Conservation (phyloP, 2,113 vertebrate species). For the Spea multiplicata region DNA sequence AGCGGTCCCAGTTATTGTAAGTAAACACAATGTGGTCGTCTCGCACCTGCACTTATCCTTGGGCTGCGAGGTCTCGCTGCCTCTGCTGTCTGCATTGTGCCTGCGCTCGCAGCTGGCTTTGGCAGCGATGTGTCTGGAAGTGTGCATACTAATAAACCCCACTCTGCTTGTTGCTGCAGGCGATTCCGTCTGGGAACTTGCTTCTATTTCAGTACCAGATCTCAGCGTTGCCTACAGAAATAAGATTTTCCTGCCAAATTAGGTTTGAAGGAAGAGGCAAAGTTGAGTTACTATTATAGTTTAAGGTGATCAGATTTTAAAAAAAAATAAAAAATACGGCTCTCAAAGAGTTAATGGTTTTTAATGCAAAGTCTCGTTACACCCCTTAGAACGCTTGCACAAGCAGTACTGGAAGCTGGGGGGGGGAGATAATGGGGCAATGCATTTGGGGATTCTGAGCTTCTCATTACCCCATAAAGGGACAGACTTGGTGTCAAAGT, state of each 20-base stretch:
- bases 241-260: neutral
- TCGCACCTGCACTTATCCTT: neutral
- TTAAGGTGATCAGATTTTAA: too few relatives aligned
- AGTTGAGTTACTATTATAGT: neutral
- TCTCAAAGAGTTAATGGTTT: too few relatives aligned
- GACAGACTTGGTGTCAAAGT: too few relatives aligned
- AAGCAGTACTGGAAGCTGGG: too few relatives aligned
- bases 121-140: neutral
- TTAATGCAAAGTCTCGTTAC: too few relatives aligned
- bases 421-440: too few relatives aligned
- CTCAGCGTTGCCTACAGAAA: neutral
- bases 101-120: neutral
- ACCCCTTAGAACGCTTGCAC: too few relatives aligned
- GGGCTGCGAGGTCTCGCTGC: neutral
- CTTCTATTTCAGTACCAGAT: neutral
- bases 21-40: neutral
- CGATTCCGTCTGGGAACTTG: neutral
- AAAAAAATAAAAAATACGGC: too few relatives aligned
- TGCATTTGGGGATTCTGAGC: too few relatives aligned
- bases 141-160: neutral
- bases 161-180: neutral
- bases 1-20: neutral
- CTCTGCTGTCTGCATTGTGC: neutral
- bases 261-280: neutral
- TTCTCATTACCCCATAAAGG: too few relatives aligned